A percentile compares a stretch with the other conserved stretches of the same genome.
phyloP scores from a whole-genome alignment of 2,888 invertebrate species.

The Hyposoter didymator region DNA sequence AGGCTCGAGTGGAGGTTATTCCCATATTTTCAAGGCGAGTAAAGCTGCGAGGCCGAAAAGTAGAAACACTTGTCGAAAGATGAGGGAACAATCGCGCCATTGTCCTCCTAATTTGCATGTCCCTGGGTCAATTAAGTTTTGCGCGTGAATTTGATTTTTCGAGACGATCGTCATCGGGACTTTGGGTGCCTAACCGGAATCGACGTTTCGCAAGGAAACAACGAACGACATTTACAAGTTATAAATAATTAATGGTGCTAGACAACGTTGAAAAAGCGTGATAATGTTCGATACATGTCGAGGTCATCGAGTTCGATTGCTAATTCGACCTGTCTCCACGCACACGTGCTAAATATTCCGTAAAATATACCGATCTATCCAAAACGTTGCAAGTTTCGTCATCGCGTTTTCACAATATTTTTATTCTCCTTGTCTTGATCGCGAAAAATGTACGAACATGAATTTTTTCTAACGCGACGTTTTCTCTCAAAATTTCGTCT shows the following conservation, averaged over 20 bases:
- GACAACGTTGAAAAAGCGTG: background rate
- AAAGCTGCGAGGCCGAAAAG: conserved; percentile 9
- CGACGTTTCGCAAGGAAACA: conserved; percentile 11
- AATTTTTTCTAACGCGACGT: background rate
- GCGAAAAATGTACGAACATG: conserved; percentile 2
- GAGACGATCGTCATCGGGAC: conserved; percentile 5
- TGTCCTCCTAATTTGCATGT: conserved; percentile 30
- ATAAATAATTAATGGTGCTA: conserved; percentile 35
- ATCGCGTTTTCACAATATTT: background rate
- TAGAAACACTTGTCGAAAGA: conserved; percentile 24
- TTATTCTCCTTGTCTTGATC: background rate
- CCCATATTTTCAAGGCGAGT: background rate
- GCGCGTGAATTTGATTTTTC: conserved; percentile 1
- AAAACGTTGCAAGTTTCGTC: background rate
- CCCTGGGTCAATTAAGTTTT: conserved; percentile 26
- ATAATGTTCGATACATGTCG: conserved; percentile 8
- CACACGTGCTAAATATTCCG: conserved; percentile 21
- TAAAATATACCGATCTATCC: background rate
- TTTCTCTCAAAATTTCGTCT: background rate
- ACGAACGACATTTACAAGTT: conserved; percentile 25
- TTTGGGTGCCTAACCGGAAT: background rate
- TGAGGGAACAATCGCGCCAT: conserved; percentile 12
- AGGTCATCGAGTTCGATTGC: conserved; percentile 34
- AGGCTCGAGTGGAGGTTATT: conserved; percentile 16
- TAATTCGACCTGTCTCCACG: background rate